Base-by-base conservation (phyloP, 1,140 invertebrate genomes). In the Nasonia giraulti region DNA sequence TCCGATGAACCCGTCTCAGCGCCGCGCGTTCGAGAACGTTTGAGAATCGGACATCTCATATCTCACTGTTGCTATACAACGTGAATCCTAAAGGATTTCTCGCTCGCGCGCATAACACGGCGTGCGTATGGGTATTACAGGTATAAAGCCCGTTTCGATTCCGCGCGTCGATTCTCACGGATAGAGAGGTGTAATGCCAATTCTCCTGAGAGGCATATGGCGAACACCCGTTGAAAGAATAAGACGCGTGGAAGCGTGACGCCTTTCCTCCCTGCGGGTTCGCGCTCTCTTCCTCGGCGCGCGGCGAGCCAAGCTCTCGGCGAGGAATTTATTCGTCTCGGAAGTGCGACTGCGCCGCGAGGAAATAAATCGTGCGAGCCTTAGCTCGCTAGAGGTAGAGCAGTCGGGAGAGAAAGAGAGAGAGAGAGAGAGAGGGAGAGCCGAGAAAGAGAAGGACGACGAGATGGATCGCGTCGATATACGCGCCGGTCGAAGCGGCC, bases 171-270 rank as follows among this genome's bases (percentile, higher is more conserved):
- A 85, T 85, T 85, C 84, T 85, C 84, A 85, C 80, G 80, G 66
- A 73, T 75, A 68, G 71, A 62, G 55, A 68, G 62, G 80, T 83
- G 79, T 78, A 82, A 82, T 80, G 85, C 76, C 80, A 74, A 83
- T 86, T 82, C 68, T 82, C 74, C 66, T 44, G 79, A 85, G 75
- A 27, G 80, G 80, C 85, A 86, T 86, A 86, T 83, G 85, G 85
- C 76, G 80, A 86, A 78, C 47, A 81, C 76, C 74, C 85, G 85
- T 75, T 85, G 84, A 82, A 85, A 85, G 84, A 85, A 85, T 85
- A 85, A 77, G 80, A 85, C 79, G 79, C 80, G 74, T 40, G 80
- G 79, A 69, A 86, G 80, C 76, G 80, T 86, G 85, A 86, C 85
- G 80, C 75, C 80, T 82, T 85, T 68, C 55, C 83, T 80, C 78